phyloP scores from a whole-genome alignment of 2,888 invertebrate species.

The Monoplex corrugatus region DNA sequence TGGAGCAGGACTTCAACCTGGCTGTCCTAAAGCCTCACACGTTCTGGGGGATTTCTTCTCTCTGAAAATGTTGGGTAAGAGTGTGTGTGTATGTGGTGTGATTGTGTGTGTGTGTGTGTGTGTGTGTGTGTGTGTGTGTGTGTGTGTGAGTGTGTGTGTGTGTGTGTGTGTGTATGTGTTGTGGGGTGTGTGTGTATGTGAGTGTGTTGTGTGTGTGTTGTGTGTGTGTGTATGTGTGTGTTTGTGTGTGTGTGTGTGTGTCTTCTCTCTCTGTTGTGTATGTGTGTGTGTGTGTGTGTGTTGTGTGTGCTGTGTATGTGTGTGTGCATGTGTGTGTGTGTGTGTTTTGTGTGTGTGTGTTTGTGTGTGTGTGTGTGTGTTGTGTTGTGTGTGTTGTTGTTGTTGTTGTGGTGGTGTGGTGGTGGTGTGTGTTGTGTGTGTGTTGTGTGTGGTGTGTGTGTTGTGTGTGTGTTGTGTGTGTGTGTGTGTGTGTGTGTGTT shows the following conservation, averaged over 20 bases:
- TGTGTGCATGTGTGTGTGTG: too few relatives aligned
- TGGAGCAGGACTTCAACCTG: conserved; percentile 36
- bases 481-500: neutral
- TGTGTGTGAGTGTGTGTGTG: neutral
- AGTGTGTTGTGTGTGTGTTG: neutral
- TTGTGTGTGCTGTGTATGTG: too few relatives aligned
- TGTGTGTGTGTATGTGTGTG: neutral
- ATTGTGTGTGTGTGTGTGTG: conserved; percentile 21
- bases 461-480: neutral
- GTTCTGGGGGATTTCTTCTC: conserved; percentile 61
- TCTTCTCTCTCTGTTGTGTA: neutral
- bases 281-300: neutral
- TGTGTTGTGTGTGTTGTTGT: too few relatives aligned
- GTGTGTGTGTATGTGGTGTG: neutral
- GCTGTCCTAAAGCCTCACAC: conserved; percentile 12
- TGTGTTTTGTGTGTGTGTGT: too few relatives aligned
- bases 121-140: conserved; percentile 25
- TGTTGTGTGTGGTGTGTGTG: too few relatives aligned
- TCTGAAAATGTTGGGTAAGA: conserved; percentile 59
- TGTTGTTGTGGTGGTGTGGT: too few relatives aligned
- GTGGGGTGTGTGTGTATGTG: too few relatives aligned
- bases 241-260: neutral
- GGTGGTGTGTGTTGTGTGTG: too few relatives aligned
- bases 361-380: too few relatives aligned
- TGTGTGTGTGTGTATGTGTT: neutral